Percentiles rank a stretch among this genome's conserved stretches.
phyloP scores from a whole-genome alignment of 2,888 invertebrate species.

The Cryptocephalus moraei region DNA sequence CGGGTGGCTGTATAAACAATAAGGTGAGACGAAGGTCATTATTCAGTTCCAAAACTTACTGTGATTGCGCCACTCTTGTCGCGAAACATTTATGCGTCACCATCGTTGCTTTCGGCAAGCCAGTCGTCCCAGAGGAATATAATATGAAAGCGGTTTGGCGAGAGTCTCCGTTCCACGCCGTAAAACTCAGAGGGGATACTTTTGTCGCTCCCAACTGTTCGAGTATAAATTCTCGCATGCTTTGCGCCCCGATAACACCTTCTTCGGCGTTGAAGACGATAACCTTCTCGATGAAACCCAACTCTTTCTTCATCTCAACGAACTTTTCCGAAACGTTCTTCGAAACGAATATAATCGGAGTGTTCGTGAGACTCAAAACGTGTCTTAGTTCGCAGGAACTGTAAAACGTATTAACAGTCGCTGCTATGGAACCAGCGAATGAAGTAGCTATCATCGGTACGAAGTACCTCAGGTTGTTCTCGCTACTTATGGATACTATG shows the following conservation, averaged over 20 bases:
- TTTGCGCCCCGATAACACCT: constrained; percentile 5
- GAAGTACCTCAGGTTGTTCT: constrained; percentile 23
- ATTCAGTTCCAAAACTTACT: constrained; percentile 2
- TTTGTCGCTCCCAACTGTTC: background rate
- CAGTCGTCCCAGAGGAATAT: constrained; percentile 62
- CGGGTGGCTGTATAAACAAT: too few relatives aligned
- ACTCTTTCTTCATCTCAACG: constrained; percentile 37
- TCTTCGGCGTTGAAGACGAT: constrained; percentile 41
- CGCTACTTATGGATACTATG: constrained; percentile 20
- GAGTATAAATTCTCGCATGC: constrained; percentile 8
- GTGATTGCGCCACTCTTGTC: constrained; percentile 9
- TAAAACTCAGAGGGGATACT: constrained; percentile 11
- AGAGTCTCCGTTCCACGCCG: constrained; percentile 11
- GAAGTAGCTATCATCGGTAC: constrained; percentile 21
- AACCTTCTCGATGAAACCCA: constrained; percentile 31
- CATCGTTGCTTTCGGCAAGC: constrained; percentile 56
- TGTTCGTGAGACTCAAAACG: constrained; percentile 51
- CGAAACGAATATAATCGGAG: constrained; percentile 56
- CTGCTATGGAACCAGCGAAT: constrained; percentile 20
- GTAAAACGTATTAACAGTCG: constrained; percentile 24
- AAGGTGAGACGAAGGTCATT: too few relatives aligned
- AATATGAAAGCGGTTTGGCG: constrained; percentile 28
- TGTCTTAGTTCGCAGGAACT: constrained; percentile 34
- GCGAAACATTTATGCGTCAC: constrained; percentile 47
- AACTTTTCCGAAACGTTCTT: constrained; percentile 45